phyloP scores from a whole-genome alignment of 2,113 vertebrate genomes.

The Copsychus sechellarum region DNA sequence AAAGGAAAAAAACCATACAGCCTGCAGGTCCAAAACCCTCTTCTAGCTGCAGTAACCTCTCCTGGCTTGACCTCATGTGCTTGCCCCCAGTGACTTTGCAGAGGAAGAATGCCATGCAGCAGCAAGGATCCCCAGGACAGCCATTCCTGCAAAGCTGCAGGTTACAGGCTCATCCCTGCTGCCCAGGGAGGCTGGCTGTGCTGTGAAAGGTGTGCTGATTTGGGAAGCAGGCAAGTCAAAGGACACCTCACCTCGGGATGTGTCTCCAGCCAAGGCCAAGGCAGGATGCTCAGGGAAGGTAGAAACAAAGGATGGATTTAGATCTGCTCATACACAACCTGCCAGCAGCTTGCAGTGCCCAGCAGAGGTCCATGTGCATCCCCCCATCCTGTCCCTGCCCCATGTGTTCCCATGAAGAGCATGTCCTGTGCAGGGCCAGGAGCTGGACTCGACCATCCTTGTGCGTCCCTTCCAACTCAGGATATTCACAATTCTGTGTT shows the following conservation, averaged over 20 bases:
- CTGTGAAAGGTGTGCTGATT: background rate
- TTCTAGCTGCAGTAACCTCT: background rate
- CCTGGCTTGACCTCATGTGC: background rate
- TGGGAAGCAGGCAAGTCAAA: background rate
- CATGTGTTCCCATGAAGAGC: background rate
- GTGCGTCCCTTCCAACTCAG: background rate
- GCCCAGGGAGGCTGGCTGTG: background rate
- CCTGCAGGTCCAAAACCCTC: background rate
- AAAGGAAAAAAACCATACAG: background rate
- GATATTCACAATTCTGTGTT: background rate
- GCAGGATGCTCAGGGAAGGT: background rate
- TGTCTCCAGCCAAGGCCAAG: background rate
- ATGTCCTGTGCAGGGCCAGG: background rate
- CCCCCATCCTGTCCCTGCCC: background rate
- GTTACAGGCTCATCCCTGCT: background rate
- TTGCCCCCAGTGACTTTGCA: background rate
- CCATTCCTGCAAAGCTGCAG: background rate
- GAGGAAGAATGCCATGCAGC: background rate
- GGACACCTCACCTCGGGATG: background rate
- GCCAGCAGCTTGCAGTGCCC: background rate
- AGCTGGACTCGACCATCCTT: background rate
- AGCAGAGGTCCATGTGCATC: background rate
- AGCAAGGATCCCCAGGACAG: background rate
- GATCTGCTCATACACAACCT: accelerated
- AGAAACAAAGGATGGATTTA: background rate